Conservation (phyloP, 2,888 invertebrate genomes). For the Anticlea derivata region DNA sequence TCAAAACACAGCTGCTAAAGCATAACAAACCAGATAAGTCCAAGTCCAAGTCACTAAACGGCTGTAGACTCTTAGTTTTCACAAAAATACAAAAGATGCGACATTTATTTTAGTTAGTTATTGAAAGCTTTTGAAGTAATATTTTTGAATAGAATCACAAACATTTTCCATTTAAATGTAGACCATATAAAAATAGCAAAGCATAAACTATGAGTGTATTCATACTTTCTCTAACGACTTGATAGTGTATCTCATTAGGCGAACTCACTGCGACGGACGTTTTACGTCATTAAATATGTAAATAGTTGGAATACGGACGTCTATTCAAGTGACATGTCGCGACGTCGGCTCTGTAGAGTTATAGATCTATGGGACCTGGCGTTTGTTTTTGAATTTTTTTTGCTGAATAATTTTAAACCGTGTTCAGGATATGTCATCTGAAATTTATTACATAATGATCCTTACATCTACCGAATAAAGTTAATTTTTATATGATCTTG, state of each 20-base stretch:
- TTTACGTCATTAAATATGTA: constrained; percentile 80
- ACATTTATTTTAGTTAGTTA: too few relatives aligned
- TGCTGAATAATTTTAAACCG: background rate
- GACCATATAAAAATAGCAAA: constrained; percentile 10
- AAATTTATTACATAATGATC: too few relatives aligned
- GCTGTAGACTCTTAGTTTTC: too few relatives aligned
- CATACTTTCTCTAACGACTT: constrained; percentile 48
- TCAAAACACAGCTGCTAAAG: too few relatives aligned
- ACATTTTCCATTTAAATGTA: background rate
- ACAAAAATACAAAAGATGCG: too few relatives aligned
- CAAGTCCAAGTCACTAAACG: too few relatives aligned
- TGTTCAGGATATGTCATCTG: too few relatives aligned
- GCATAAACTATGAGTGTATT: constrained; percentile 28
- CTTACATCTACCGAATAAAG: too few relatives aligned
- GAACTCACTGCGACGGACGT: constrained; percentile 61
- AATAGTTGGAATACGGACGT: constrained; percentile 76
- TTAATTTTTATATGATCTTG: too few relatives aligned
- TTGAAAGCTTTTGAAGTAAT: too few relatives aligned
- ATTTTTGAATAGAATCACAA: too few relatives aligned
- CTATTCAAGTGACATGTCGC: constrained; percentile 76
- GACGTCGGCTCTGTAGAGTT: constrained; percentile 55
- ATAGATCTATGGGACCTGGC: constrained; percentile 46
- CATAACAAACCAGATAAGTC: too few relatives aligned
- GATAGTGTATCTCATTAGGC: constrained; percentile 75
- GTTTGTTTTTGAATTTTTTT: background rate